A percentile compares a stretch with the other conserved stretches of the same genome.
Conservation (phyloP, 1,140 invertebrate species). For the Cydia fagiglandana region DNA sequence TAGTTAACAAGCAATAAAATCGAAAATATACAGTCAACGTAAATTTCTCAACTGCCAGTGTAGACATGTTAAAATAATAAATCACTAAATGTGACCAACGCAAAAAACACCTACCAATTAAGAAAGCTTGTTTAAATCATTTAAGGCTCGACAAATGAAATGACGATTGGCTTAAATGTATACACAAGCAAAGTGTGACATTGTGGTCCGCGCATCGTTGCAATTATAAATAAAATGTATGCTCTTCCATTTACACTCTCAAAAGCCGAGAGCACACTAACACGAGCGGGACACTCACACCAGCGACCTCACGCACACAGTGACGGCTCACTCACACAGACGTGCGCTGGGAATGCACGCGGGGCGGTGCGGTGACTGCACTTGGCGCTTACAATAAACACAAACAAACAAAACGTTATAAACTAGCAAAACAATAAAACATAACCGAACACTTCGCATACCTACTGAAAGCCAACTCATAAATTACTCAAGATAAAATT, state of each 20-base stretch:
- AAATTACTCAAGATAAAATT: slow-evolving; percentile 11
- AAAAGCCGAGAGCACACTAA: slow-evolving; percentile 67
- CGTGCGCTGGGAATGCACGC: slow-evolving; percentile 70
- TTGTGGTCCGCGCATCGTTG: slow-evolving; percentile 71
- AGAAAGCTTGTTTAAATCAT: slow-evolving; percentile 11
- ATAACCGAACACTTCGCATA: slow-evolving; percentile 53
- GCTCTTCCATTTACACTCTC: slow-evolving; percentile 77
- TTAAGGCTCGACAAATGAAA: slow-evolving; percentile 36
- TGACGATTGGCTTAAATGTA: slow-evolving; percentile 55
- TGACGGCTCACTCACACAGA: slow-evolving; percentile 54
- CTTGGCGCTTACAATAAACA: slow-evolving; percentile 77
- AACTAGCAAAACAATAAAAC: slow-evolving; percentile 46
- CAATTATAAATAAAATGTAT: slow-evolving; percentile 78
- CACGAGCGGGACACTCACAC: slow-evolving; percentile 56
- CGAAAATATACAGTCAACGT: slow-evolving; percentile 56
- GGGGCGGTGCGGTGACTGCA: slow-evolving; percentile 71
- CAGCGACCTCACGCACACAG: slow-evolving; percentile 52
- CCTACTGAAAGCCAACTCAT: slow-evolving; percentile 33
- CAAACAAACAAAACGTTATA: slow-evolving; percentile 73
- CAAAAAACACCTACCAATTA: slow-evolving; percentile 8
- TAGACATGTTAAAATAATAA: slow-evolving; percentile 11
- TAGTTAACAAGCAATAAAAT: slow-evolving; percentile 71
- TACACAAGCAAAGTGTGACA: slow-evolving; percentile 58
- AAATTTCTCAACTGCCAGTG: slow-evolving; percentile 28
- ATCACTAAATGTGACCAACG: slow-evolving; percentile 3